Base-by-base conservation (phyloP, 2,888 invertebrate species). In the Heliconius ethilla region DNA sequence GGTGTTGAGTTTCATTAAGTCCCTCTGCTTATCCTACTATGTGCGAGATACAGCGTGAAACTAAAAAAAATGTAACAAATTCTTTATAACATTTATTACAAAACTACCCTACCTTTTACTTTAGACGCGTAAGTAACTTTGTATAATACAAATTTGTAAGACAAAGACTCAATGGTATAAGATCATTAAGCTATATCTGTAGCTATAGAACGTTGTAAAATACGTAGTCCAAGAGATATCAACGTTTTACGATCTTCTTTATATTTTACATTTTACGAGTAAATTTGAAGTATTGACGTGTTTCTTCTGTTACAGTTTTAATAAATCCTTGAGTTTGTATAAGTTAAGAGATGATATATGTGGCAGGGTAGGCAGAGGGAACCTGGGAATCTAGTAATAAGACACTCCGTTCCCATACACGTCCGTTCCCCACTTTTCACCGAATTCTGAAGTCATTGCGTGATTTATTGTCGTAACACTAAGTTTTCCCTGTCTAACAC, bases 201-300 rank as follows among this genome's bases (percentile, higher is more conserved):
- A 63, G 13, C 27, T 66, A 33, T 1, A 33, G 22, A 40, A 5
- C 5, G 67, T 40, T 40, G 25, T 69, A 69, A 69, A 69, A 69
- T n/a, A 40, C n/a, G n/a, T 67, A 69, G 29, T 65, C 29, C 33
- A 29, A 65, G 65, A 65, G 65, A 65, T 33, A 29, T 15, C 7
- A 45, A 69, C 25, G 40, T 69, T 69, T 69, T 69, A 69, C 15
- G 40, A 45, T 69, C 18, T 18, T 29, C 67, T 45, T 40, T 69
- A 69, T 69, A 67, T 69, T 40, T 69, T 40, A 69, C 7, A 69
- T 25, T 67, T 67, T 40, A 67, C 40, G 40, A 40, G 13, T 7
- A 40, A 67, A 67, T 67, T 67, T 37, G 13, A 67, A 67, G 67
- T 40, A 11, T 67, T 25, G 25, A 40, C 7, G 67, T 2, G 40